Base-by-base conservation (phyloP, 92 coral and sea anemone species). In the Actinostola sp. region DNA sequence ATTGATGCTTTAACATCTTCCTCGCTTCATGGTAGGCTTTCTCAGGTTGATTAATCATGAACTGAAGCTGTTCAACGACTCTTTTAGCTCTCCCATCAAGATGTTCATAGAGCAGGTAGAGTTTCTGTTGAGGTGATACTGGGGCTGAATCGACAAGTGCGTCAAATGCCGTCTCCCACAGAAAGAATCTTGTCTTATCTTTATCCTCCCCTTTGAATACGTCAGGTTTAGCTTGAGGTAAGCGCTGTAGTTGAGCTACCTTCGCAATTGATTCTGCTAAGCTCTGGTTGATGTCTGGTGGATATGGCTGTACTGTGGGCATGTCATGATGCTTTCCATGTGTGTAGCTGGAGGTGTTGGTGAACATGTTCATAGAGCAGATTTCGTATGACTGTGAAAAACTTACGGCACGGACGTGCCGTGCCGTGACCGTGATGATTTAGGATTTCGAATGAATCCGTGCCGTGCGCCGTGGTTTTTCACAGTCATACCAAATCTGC, bases 1-100 rank as follows among this genome's bases (percentile, higher is more conserved):
- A 88, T 2, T 87, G 73, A 0, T 76, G 56, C 43, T 80, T 79
- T 9, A 74, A 55, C 34, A 63, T 88, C 30, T 70, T 84, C 27
- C 89, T 72, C 3, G 87, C 84, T 26, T 84, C 87, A n/a, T 2
- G 39, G 75, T 84, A 89, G 41, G 94, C 90, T 19, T 36, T 61
- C 6, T 72, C 85, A 12, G 90, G 90, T 14, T 84, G 61, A 13
- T 67, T 54, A 11, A 61, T 71, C 82, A 80, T 80, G 64, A 61
- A 88, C 68, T 84, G 90, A 19, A 81, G 76, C 77, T 84, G 83
- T 58, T 81, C 85, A 8, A 84, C 81, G 26, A 78, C 90, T 23
- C 68, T 82, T 68, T 81, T 81, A 7, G 81, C 88, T 30, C 54
- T 81, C 30, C 86, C 84, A 19, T 63, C 86, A 35, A 84, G 79